Evolutionary conservation across 2,888 invertebrate species (phyloP).

Genomic region (Phengaris alcon): DNA sequence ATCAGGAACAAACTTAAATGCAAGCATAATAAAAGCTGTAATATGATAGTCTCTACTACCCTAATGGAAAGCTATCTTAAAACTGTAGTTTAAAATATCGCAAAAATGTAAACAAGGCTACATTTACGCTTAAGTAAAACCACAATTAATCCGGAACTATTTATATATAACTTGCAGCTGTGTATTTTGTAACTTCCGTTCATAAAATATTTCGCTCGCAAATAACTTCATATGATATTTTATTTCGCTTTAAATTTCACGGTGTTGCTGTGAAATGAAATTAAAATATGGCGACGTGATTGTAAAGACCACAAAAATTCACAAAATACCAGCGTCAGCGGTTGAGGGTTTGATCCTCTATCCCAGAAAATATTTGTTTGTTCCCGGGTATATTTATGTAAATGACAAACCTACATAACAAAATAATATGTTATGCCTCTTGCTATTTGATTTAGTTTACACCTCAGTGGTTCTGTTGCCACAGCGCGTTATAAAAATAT

Average conservation of each 20-base stretch:
- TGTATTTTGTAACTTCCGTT: conserved; percentile 15
- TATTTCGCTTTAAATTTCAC: conserved; percentile 13
- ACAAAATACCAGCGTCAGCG: background rate
- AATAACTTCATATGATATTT: conserved; percentile 1
- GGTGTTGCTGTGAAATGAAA: background rate
- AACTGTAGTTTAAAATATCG: background rate
- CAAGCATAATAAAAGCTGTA: background rate
- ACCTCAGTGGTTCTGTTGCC: too few relatives aligned
- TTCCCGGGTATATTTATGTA: background rate
- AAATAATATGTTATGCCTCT: too few relatives aligned
- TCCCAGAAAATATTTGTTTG: background rate
- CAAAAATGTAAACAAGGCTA: background rate
- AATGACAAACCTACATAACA: background rate
- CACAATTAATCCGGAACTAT: background rate
- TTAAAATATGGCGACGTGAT: conserved; percentile 19
- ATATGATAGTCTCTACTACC: background rate
- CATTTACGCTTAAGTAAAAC: background rate
- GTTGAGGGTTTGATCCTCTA: background rate
- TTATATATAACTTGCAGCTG: background rate
- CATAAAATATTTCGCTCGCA: conserved; percentile 11
- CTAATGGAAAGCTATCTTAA: background rate
- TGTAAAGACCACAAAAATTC: conserved; percentile 10
- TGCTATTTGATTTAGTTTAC: too few relatives aligned
- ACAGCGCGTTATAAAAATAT: too few relatives aligned
- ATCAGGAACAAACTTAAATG: background rate